Percentiles rank a stretch among this genome's conserved stretches.
phyloP scores from a whole-genome alignment of 2,797 vertebrate species.

The Emydoidea blandingii region DNA sequence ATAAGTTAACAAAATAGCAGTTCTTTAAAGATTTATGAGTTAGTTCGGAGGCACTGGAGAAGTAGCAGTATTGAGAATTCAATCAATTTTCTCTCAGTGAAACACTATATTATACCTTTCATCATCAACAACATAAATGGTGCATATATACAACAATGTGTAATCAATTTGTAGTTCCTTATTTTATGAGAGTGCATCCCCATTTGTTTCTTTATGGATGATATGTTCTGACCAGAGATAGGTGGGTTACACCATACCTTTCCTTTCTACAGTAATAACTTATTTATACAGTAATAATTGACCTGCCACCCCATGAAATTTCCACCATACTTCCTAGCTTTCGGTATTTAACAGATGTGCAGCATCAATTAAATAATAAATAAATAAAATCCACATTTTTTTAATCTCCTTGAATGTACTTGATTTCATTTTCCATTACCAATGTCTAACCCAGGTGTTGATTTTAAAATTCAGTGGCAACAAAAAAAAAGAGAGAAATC shows the following conservation, averaged over 20 bases:
- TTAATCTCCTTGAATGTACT: constrained; percentile 15
- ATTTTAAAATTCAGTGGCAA: constrained; percentile 73
- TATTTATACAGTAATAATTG: constrained; percentile 8
- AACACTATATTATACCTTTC: neutral
- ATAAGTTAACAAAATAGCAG: neutral
- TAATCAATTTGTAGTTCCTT: fast-evolving
- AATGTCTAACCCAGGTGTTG: constrained; percentile 55
- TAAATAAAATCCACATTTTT: neutral
- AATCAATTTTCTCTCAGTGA: fast-evolving
- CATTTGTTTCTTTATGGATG: neutral
- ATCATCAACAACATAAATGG: neutral
- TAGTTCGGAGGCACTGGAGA: neutral
- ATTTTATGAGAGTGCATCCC: neutral
- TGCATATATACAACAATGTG: neutral
- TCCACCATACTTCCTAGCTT: neutral
- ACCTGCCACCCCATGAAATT: constrained; percentile 26
- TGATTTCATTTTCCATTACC: constrained; percentile 18
- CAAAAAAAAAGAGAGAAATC: constrained; percentile 19
- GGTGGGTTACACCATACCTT: neutral
- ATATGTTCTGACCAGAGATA: neutral
- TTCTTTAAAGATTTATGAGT: neutral
- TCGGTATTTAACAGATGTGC: constrained; percentile 25
- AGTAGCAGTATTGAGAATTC: neutral
- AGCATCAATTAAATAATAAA: constrained; percentile 45
- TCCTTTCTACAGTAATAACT: constrained; percentile 5